Conservation (phyloP, 92 coral and sea anemone genomes). For the Diadumene lineata region DNA sequence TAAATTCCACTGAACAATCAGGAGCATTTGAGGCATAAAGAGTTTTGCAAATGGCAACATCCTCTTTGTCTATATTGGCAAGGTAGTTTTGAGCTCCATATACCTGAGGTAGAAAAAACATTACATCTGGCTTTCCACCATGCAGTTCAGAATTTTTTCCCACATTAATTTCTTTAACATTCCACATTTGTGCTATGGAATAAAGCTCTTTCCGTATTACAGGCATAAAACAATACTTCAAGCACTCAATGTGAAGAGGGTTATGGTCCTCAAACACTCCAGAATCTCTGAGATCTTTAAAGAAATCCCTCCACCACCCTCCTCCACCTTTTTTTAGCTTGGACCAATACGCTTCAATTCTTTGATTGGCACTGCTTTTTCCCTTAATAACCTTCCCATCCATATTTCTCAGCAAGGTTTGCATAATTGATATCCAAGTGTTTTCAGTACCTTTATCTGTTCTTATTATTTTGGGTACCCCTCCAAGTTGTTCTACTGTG, state of each 20-base stretch:
- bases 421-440: slow-evolving; percentile 17
- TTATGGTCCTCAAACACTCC: slow-evolving; percentile 16
- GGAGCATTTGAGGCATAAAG: slow-evolving; percentile 2
- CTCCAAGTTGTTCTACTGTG: slow-evolving; percentile 35
- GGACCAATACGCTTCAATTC: slow-evolving; percentile 67
- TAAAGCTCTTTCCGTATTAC: slow-evolving; percentile 20
- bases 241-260: slow-evolving; percentile 34
- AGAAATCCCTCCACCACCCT: slow-evolving; percentile 19
- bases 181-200: slow-evolving; percentile 31
- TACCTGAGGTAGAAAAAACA: slow-evolving; percentile 12
- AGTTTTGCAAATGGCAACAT: slow-evolving; percentile 2
- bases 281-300: slow-evolving; percentile 9
- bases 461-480: slow-evolving; percentile 31
- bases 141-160: slow-evolving; percentile 16
- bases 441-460: slow-evolving; percentile 47
- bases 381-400: background rate
- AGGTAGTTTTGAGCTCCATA: slow-evolving; percentile 7
- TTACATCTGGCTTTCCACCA: slow-evolving; percentile 36
- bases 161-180: slow-evolving; percentile 11
- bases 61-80: slow-evolving; percentile 8
- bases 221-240: slow-evolving; percentile 47
- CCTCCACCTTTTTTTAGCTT: slow-evolving; percentile 23
- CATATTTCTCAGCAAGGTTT: slow-evolving; percentile 6
- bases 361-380: slow-evolving; percentile 34
- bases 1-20: slow-evolving; percentile 12